Conservation (phyloP, 2,113 vertebrate species). For the Puffinus mauretanicus region DNA sequence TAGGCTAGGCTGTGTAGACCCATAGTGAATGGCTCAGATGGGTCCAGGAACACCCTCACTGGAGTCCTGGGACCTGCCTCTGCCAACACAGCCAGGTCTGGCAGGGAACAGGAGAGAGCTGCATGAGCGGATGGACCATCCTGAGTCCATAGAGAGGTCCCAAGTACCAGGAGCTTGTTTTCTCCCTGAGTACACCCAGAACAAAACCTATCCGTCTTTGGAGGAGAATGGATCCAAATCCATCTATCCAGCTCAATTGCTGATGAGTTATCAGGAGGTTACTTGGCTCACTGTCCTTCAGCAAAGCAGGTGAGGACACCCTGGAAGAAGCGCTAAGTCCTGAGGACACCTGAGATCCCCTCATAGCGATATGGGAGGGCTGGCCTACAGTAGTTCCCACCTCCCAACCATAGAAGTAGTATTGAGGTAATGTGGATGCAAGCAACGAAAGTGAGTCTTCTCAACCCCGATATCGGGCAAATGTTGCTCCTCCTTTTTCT, state of each 20-base stretch:
- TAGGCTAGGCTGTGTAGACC: not conserved
- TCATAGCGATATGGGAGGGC: not conserved
- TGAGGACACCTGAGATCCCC: not conserved
- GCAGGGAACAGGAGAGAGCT: not conserved
- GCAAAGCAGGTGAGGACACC: not conserved
- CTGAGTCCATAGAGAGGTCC: not conserved
- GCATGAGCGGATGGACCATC: not conserved
- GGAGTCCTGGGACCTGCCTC: not conserved
- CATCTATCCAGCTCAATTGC: no score
- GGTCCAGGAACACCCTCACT: not conserved
- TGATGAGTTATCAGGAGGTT: not conserved
- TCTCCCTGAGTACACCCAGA: not conserved
- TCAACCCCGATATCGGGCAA: not conserved
- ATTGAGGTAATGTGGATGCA: not conserved
- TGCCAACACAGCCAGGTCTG: not conserved
- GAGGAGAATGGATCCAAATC: not conserved
- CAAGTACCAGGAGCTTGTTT: not conserved
- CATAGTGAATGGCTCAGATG: not conserved
- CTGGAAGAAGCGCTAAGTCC: not conserved
- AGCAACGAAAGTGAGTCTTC: not conserved
- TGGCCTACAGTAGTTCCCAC: not conserved
- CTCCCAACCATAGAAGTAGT: not conserved
- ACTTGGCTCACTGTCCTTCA: not conserved
- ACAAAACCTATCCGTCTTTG: not conserved
- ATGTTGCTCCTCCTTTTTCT: not conserved